Evolutionary conservation across 2,888 invertebrate genomes (phyloP).

Genomic region (Deilephila elpenor): DNA sequence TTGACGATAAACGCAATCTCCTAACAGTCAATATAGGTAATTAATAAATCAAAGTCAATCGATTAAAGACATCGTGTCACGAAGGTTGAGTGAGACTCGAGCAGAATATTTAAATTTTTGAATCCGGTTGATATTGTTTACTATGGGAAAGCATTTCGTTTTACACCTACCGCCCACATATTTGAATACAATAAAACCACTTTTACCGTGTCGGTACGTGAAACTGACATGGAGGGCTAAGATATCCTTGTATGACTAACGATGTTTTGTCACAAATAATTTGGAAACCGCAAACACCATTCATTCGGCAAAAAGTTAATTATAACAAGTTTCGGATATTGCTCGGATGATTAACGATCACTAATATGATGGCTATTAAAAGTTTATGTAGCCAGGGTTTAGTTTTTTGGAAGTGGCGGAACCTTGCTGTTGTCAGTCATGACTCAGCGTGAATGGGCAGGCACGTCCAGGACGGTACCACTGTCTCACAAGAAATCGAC

Average conservation of each 20-base stretch:
- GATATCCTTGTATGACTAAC: not conserved
- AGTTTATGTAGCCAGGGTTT: no score
- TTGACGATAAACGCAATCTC: not conserved
- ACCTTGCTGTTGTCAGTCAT: no score
- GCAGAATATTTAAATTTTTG: not conserved
- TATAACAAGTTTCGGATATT: no score
- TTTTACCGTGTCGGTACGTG: conserved; percentile 4
- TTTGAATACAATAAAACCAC: conserved; percentile 13
- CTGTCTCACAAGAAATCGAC: no score
- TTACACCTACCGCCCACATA: not conserved
- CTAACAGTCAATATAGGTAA: not conserved
- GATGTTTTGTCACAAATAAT: not conserved
- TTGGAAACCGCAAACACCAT: no score
- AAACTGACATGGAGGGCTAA: not conserved
- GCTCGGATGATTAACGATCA: no score
- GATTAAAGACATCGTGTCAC: no score
- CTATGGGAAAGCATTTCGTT: not conserved
- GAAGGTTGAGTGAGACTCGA: not conserved
- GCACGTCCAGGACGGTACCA: no score
- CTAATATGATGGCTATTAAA: no score
- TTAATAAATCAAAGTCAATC: not conserved
- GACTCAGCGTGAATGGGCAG: no score
- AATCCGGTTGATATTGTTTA: not conserved
- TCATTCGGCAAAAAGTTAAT: no score
- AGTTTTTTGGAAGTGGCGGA: no score